phyloP scores from a whole-genome alignment of 2,888 invertebrate species.

The Patella depressa region DNA sequence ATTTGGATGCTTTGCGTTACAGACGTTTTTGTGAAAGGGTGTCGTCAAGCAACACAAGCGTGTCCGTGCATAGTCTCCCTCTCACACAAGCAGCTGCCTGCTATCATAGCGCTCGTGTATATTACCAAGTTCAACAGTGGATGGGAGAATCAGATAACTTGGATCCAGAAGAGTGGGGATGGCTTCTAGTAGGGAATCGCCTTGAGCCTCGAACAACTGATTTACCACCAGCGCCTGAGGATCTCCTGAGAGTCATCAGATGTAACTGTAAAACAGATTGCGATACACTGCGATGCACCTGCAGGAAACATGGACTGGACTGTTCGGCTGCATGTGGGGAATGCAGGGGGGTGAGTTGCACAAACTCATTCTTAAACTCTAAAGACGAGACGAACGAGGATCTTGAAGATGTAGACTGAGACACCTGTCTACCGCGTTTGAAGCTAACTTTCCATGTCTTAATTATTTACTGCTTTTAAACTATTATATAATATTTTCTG shows the following conservation, averaged over 20 bases:
- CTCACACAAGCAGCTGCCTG: no score
- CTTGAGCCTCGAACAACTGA: conserved; percentile 26
- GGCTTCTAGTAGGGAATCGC: conserved; percentile 26
- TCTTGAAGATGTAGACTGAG: no score
- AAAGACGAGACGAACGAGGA: neutral
- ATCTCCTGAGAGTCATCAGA: conserved; percentile 35
- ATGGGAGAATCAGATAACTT: conserved; percentile 21
- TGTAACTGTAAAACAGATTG: conserved; percentile 43
- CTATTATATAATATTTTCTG: no score
- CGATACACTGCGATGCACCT: conserved; percentile 34
- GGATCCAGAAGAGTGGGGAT: conserved; percentile 38
- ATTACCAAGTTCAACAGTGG: conserved; percentile 38
- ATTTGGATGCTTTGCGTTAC: no score
- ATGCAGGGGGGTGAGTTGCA: conserved; percentile 14
- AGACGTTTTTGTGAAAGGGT: no score
- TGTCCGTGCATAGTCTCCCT: no score
- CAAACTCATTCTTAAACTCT: neutral
- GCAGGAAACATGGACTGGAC: conserved; percentile 21
- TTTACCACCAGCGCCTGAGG: conserved; percentile 40
- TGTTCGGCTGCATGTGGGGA: conserved; percentile 20
- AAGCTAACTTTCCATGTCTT: no score
- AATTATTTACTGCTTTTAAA: no score
- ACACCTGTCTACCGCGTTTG: no score
- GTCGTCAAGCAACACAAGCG: no score
- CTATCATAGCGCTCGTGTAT: conserved; percentile 23